Base-by-base conservation (phyloP, 2,888 invertebrate genomes). In the Platycheirus rosarum region DNA sequence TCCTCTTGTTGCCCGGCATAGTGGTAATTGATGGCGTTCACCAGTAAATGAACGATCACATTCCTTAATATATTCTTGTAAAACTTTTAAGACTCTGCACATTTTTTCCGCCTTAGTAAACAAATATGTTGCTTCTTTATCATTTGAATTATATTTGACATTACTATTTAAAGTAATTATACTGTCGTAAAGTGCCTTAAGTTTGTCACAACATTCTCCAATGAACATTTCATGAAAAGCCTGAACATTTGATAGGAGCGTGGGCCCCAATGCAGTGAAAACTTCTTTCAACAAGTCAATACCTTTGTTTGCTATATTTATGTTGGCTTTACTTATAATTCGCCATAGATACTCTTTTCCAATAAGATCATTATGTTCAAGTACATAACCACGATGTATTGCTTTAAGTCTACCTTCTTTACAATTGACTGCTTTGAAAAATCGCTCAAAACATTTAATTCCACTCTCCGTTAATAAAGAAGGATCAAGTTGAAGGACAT, bases 271-370 rank as follows among this genome's bases (percentile, higher is more conserved):
- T 91, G 97, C 97, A 53, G 98, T 98, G 88, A 96, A 97, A 78
- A 97, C 97, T 92, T 98, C 98, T 87, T 97, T 96, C 76, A 98
- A 91, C 85, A 98, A 91, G 91, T 96, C 96, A 85, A 98, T 97
- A 16, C 97, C 98, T 86, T 97, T 95, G 87, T 94, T 94, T 9
- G 98, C 97, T 86, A 98, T 98, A 87, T 97, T 97, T 89, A 98
- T 97, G 1, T 95, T 94, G 85, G 97, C 96, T 85, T 96, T 95
- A 18, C 97, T 95, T 85, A 98, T 96, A 32, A 97, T 96, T 90
- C 95, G 93, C 98, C 98, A 98, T 87, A 98, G 92, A 92, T 98
- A 98, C 91, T 98, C 98, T 88, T 97, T 94, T 85, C 98, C 98
- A 89, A 98, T 97, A 88, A 98, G 93, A 92, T 98, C 97, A 86